Percentiles rank a stretch among this genome's conserved stretches.
These are phyloP conservation scores for Erythrolamprus reginae DNA, from an alignment of 2,113 vertebrate genomes.

Conservation along the genomic window DNA sequence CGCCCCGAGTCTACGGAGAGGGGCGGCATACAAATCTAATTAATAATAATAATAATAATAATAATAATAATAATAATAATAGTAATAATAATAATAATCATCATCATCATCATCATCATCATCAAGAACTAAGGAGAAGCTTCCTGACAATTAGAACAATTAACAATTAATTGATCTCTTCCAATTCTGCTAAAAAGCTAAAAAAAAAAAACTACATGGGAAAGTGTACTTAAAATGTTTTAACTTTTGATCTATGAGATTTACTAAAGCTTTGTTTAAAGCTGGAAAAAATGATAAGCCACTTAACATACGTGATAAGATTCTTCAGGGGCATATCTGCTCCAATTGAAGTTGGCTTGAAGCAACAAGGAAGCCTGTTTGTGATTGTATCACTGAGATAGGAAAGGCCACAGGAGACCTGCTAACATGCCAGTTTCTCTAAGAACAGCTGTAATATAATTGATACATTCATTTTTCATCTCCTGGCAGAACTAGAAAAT, in stretches of 20 bases:
- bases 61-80: no score
- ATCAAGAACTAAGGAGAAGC: background rate
- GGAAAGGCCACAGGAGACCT: slow-evolving; percentile 6
- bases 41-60: no score
- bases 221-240: background rate
- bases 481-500: background rate
- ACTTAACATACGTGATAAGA: background rate
- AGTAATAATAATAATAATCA: no score
- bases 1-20: no score
- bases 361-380: background rate
- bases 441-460: slow-evolving; percentile 28
- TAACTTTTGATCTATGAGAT: slow-evolving; percentile 12
- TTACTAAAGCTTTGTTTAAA: slow-evolving; percentile 3
- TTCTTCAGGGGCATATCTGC: slow-evolving; percentile 2
- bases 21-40: no score
- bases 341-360: slow-evolving; percentile 4
- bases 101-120: no score
- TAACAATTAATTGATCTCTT: background rate
- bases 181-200: background rate
- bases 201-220: background rate
- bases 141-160: background rate
- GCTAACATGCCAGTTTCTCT: slow-evolving; percentile 23
- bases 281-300: slow-evolving; percentile 13
- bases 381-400: background rate
- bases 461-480: slow-evolving; percentile 12